Percentiles rank a stretch among this genome's conserved stretches.
These are phyloP conservation scores for Thaumatotibia leucotreta DNA, from an alignment of 1,140 invertebrate genomes.

Conservation along the genomic window DNA sequence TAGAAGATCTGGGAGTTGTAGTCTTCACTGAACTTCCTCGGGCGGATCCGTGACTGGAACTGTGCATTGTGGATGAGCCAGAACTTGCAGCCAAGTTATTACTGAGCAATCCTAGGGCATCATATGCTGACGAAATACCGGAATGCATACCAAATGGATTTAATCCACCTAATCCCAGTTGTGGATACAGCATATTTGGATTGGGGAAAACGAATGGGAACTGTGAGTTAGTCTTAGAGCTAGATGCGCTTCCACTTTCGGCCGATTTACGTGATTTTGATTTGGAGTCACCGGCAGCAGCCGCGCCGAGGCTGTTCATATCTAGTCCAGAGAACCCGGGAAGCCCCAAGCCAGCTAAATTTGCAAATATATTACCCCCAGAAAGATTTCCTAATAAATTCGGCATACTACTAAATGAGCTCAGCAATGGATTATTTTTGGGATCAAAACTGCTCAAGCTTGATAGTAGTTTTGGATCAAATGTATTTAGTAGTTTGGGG, in stretches of 20 bases:
- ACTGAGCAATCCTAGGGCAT: constrained; percentile 86
- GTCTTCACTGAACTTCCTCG: constrained; percentile 64
- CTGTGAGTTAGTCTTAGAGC: constrained; percentile 80
- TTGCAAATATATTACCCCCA: constrained; percentile 89
- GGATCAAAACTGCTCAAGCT: constrained; percentile 84
- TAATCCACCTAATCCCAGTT: constrained; percentile 88
- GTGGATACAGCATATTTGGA: constrained; percentile 91
- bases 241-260: constrained; percentile 69
- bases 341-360: constrained; percentile 88
- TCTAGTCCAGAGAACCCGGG: constrained; percentile 87
- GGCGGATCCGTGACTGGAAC: constrained; percentile 55
- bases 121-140: constrained; percentile 87
- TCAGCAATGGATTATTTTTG: constrained; percentile 89
- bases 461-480: constrained; percentile 78
- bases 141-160: constrained; percentile 89
- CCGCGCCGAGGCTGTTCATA: constrained; percentile 77
- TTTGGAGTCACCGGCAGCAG: constrained; percentile 51
- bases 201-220: constrained; percentile 94
- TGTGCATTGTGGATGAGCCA: constrained; percentile 72
- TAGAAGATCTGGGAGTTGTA: constrained; percentile 72
- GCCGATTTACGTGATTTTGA: constrained; percentile 63
- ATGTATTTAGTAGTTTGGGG: constrained; percentile 77
- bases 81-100: constrained; percentile 82
- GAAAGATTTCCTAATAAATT: constrained; percentile 85
- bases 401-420: constrained; percentile 90